A percentile compares a stretch with the other conserved stretches of the same genome.
Conservation (phyloP, 2,797 vertebrate species). For the Micrastur ruficollis region DNA sequence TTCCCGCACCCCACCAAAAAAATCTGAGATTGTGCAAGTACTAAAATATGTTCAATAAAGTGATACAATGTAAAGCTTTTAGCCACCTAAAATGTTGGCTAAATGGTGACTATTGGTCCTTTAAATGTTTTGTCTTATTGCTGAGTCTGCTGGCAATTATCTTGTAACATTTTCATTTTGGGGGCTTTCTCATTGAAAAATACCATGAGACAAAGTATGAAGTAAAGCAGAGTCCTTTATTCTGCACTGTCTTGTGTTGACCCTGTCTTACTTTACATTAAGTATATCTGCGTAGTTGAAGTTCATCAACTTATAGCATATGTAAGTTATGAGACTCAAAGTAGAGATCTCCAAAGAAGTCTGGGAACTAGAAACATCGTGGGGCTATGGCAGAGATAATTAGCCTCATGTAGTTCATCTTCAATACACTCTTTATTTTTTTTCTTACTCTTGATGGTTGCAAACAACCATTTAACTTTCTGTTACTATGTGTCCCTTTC, state of each 20-base stretch:
- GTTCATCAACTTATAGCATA: not conserved
- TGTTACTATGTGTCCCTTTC: not conserved
- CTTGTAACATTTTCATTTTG: not conserved
- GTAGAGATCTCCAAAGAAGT: not conserved
- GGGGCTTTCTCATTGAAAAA: not conserved
- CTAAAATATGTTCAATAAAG: not conserved
- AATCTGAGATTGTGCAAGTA: not conserved
- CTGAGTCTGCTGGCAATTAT: not conserved
- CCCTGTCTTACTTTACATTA: not conserved
- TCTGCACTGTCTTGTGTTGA: not conserved
- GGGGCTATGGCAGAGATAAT: not conserved
- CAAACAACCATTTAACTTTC: not conserved
- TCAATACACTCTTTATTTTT: not conserved
- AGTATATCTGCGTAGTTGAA: not conserved
- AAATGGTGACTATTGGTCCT: not conserved
- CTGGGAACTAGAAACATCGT: not conserved
- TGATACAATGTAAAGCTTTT: not conserved
- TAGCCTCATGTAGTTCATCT: not conserved
- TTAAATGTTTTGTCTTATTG: not conserved
- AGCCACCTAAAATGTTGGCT: not conserved
- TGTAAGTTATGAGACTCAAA: not conserved
- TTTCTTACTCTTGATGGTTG: not conserved
- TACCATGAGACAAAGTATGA: not conserved
- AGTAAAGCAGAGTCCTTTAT: not conserved
- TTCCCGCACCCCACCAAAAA: not conserved